These are phyloP conservation scores for cat (Felis catus) DNA, from an alignment of 2,113 vertebrate genomes.

Conservation along the genomic window F.catus_Fca126_mat1.0 CM031414.1:63336001-63336500, in stretches of 20 bases:
- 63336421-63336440: background rate
- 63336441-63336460: background rate
- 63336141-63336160: slow-evolving; percentile 62
- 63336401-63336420: background rate
- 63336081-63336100: slow-evolving; percentile 58
- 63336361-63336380: slow-evolving; percentile 21
- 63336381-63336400: background rate
- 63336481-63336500: slow-evolving; percentile 27
- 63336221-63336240: slow-evolving; percentile 53
- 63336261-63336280: slow-evolving; percentile 96
- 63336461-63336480: background rate
- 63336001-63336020: slow-evolving; percentile 8
- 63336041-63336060: background rate
- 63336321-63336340: slow-evolving; percentile 95
- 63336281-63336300: slow-evolving; percentile 97
- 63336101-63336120: slow-evolving; percentile 50
- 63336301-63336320: slow-evolving; percentile 97
- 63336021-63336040: slow-evolving; percentile 53
- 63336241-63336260: slow-evolving; percentile 95
- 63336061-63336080: slow-evolving; percentile 27
- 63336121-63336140: slow-evolving; percentile 46
- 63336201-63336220: slow-evolving; percentile 39
- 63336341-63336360: slow-evolving; percentile 92
- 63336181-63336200: background rate
- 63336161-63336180: slow-evolving; percentile 36